phyloP scores from a whole-genome alignment of 2,888 invertebrate genomes.

The Ochropacha duplaris region DNA sequence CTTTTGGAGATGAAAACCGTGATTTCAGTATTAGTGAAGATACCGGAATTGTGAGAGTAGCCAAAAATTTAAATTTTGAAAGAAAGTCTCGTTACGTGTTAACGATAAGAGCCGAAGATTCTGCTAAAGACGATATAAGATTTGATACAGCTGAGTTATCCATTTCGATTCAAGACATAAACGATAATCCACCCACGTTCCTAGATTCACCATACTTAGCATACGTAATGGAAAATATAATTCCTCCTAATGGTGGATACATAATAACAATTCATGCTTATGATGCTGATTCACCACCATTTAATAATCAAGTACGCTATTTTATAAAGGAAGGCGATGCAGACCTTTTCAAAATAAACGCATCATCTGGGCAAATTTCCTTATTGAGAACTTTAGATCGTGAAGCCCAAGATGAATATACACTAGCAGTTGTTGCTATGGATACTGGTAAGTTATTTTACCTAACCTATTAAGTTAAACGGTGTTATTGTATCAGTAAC shows the following conservation, averaged over 20 bases:
- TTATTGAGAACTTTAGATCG: conserved; percentile 92
- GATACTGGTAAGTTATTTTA: conserved; percentile 89
- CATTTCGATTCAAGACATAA: conserved; percentile 94
- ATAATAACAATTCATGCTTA: conserved; percentile 92
- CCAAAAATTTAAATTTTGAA: conserved; percentile 97
- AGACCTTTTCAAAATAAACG: conserved; percentile 95
- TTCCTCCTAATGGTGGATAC: conserved; percentile 90
- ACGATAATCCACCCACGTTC: conserved; percentile 97
- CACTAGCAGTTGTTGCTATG: conserved; percentile 94
- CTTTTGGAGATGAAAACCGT: conserved; percentile 93
- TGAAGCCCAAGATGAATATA: conserved; percentile 92
- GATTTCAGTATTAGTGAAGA: conserved; percentile 97
- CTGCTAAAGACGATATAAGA: conserved; percentile 88
- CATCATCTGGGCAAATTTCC: conserved; percentile 95
- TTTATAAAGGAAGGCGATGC: conserved; percentile 96
- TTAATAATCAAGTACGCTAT: conserved; percentile 95
- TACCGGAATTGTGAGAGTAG: conserved; percentile 94
- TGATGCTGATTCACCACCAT: conserved; percentile 95
- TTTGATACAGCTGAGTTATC: conserved; percentile 91
- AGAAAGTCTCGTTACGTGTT: conserved; percentile 92
- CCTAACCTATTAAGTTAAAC: neutral
- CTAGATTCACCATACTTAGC: conserved; percentile 97
- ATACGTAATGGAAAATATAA: conserved; percentile 95
- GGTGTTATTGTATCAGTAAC: neutral
- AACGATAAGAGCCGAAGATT: conserved; percentile 94